Evolutionary conservation across 1,140 invertebrate genomes (phyloP), one percentile per base, ranked within the genome.

Genomic region (Drosophila gunungcola): DNA sequence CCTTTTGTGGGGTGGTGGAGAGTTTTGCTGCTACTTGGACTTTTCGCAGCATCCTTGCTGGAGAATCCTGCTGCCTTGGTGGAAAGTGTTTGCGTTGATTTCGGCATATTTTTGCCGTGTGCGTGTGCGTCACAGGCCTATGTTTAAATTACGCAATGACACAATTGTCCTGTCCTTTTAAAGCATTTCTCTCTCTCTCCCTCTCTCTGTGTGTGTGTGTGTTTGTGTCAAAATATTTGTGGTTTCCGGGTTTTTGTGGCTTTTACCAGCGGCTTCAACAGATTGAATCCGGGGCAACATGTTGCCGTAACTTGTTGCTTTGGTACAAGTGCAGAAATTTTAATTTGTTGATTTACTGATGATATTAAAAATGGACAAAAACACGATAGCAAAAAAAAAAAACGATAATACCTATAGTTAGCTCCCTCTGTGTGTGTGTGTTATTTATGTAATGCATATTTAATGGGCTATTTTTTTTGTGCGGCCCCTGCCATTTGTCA

Each of bases 51-150:
- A 55, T 76, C 48, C 78, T 69, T 82, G 63, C 78, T 86, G 36
- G 54, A 6, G 3, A 48, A 48, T 91, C 48, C 89, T 91, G 88
- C 29, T 80, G 54, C 55, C 88, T 90, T 78, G 89, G 88, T 91
- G 69, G 68, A 91, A 88, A 78, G 83, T 91, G 88, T 91, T 90
- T 91, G 88, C 88, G 88, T 91, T 91, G 79, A 85, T 85, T 85
- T 89, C 86, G 85, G 85, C 85, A 90, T 89, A 79, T 88, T 90
- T 86, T 86, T 83, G 61, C 38, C 58, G 73, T 79, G 62, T 83
- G 84, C 82, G 69, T 88, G 78, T 68, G 82, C 73, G 62, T 77
- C 68, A 38, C 25, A 46, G 42, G 78, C 82, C 82, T 88, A 88
- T 52, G 48, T 4, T 2, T 1, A 38, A 65, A 51, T 49, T 85